Evolutionary conservation across 2,888 invertebrate genomes (phyloP).

Genomic region (Cantharis flavilabris): DNA sequence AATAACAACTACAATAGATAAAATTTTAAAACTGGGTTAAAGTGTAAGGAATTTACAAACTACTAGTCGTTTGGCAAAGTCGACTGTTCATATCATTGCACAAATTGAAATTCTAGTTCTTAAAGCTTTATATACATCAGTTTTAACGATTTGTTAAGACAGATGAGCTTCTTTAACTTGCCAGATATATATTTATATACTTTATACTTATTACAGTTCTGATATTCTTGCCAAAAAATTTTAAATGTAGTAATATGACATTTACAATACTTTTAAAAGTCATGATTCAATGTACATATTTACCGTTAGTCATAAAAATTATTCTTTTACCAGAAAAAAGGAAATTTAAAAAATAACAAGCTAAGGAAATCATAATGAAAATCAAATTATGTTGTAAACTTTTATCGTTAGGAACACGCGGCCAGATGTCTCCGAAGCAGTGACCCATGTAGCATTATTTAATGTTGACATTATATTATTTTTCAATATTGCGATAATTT

Average conservation of each 20-base stretch:
- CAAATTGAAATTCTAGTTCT: conserved; percentile 28
- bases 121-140: conserved; percentile 22
- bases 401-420: too few relatives aligned
- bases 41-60: conserved; percentile 26
- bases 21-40: conserved; percentile 28
- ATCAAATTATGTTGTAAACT: too few relatives aligned
- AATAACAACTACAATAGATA: not conserved
- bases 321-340: too few relatives aligned
- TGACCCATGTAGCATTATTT: too few relatives aligned
- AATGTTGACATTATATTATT: too few relatives aligned
- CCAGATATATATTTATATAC: conserved; percentile 26
- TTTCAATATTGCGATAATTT: too few relatives aligned
- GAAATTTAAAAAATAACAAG: too few relatives aligned
- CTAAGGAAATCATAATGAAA: too few relatives aligned
- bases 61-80: conserved; percentile 26
- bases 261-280: not conserved
- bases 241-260: not conserved
- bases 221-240: conserved; percentile 5
- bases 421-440: too few relatives aligned
- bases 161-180: conserved; percentile 20
- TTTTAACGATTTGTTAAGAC: conserved; percentile 22
- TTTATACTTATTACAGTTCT: conserved; percentile 13
- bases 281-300: not conserved
- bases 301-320: not conserved
- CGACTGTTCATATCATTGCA: conserved; percentile 24